Conservation (phyloP, 2,797 vertebrate species). For the Hypotaenidia okinawae region DNA sequence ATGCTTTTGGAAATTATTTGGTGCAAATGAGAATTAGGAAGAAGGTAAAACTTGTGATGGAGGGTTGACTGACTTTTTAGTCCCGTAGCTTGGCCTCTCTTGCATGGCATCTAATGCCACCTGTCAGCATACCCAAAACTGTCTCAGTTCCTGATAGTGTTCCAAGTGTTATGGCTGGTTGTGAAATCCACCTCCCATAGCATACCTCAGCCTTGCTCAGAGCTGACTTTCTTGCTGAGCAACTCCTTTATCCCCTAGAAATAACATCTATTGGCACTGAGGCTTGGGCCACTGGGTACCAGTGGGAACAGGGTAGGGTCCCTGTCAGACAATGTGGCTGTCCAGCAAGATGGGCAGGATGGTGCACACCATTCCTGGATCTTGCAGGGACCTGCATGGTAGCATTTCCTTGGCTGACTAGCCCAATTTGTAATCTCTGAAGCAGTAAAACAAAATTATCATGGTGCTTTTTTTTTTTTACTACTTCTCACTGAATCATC, state of each 20-base stretch:
- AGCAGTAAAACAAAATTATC: background rate
- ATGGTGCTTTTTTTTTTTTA: background rate
- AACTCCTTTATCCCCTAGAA: background rate
- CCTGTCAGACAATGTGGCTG: background rate
- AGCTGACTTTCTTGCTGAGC: constrained; percentile 27
- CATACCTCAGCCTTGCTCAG: background rate
- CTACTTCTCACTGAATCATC: background rate
- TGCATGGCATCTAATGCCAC: background rate
- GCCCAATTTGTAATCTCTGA: background rate
- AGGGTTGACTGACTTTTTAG: background rate
- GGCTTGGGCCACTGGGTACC: background rate
- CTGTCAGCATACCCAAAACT: background rate
- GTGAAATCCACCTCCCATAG: background rate
- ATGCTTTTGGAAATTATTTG: background rate
- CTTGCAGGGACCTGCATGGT: background rate
- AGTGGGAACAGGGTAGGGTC: fast-evolving
- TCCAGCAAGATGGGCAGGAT: background rate
- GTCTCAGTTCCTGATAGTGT: background rate
- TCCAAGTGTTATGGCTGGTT: background rate
- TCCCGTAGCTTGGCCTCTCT: background rate
- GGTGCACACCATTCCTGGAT: background rate
- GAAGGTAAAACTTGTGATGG: background rate
- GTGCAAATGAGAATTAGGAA: background rate
- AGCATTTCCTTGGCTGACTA: background rate
- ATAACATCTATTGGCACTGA: background rate